Conservation (phyloP, 37 sponge, comb jelly and placozoan species). For the Aplysina aerophoba region DNA sequence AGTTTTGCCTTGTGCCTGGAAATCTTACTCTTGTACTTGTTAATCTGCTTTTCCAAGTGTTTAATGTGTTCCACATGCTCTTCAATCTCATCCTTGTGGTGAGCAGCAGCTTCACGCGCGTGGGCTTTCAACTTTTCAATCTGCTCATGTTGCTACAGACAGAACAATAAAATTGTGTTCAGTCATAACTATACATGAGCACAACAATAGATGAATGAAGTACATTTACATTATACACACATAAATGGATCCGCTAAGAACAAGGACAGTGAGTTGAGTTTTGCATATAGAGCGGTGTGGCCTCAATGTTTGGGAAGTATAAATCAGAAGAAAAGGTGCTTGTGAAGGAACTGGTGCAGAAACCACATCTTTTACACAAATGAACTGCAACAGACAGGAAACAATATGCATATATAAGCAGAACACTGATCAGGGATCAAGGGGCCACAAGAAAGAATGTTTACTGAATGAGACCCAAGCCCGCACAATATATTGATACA, state of each 20-base stretch:
- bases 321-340: too few species aligned
- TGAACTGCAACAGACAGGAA: too few species aligned
- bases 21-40: conserved; percentile 59
- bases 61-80: conserved; percentile 61
- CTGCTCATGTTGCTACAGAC: conserved; percentile 54
- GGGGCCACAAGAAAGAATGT: too few species aligned
- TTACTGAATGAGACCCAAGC: too few species aligned
- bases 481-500: too few species aligned
- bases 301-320: too few species aligned
- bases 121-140: conserved; percentile 45
- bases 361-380: too few species aligned
- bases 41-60: conserved; percentile 64
- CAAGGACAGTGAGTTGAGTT: neutral
- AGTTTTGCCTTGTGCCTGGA: conserved; percentile 55
- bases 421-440: too few species aligned
- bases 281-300: neutral
- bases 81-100: conserved; percentile 74
- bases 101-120: conserved; percentile 34
- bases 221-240: neutral
- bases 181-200: neutral
- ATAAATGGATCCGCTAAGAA: neutral
- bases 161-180: too few species aligned
- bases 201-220: neutral
- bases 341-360: too few species aligned
- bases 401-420: too few species aligned